Conservation (phyloP, 2,888 invertebrate genomes). For the Drosophila multiciliata region DNA sequence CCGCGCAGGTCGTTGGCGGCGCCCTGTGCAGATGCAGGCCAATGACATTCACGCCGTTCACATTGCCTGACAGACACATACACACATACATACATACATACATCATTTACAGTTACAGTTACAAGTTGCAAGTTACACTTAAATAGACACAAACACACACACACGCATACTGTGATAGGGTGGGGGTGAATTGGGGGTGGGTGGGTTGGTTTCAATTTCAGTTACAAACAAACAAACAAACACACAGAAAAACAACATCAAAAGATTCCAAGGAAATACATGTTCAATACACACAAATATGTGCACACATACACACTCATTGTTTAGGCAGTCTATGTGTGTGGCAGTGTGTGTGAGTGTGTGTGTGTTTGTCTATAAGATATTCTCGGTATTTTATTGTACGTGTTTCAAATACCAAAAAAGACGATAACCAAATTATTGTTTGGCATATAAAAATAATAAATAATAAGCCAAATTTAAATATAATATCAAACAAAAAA, state of each 20-base stretch:
- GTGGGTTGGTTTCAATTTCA: not conserved
- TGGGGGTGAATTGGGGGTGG: not conserved
- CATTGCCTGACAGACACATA: constrained; percentile 86
- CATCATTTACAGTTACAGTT: constrained; percentile 26
- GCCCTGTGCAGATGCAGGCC: constrained; percentile 86
- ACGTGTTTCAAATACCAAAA: not conserved
- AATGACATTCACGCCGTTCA: constrained; percentile 91
- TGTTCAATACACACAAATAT: constrained; percentile 21
- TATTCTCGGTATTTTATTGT: not conserved
- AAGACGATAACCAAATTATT: not conserved
- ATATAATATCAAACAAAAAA: no score
- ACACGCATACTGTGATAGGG: constrained; percentile 4
- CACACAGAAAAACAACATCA: constrained; percentile 44
- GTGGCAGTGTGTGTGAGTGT: constrained; percentile 7
- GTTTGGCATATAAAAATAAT: not conserved
- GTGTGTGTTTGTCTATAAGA: not conserved
- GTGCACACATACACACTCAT: constrained; percentile 5
- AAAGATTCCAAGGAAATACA: constrained; percentile 20
- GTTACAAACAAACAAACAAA: constrained; percentile 28
- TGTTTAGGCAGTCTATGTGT: not conserved
- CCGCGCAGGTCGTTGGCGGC: constrained; percentile 68
- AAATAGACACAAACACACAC: constrained; percentile 34
- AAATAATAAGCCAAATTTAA: not conserved
- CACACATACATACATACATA: constrained; percentile 29
- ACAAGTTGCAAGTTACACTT: constrained; percentile 16